Conservation (phyloP, 2,797 vertebrate species). For the Sebastes variabilis region DNA sequence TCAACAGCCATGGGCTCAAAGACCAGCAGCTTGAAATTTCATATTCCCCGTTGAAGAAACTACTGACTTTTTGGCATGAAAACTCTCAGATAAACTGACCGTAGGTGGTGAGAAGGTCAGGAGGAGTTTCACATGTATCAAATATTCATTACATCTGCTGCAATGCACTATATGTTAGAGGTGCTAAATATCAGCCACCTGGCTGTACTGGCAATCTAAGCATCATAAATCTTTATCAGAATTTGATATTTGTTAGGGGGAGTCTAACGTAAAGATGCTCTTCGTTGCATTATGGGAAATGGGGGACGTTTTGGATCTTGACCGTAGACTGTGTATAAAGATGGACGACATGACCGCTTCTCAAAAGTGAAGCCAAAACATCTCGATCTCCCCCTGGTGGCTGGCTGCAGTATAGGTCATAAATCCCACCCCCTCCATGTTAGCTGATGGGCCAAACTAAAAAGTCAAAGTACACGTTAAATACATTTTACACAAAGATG, state of each 20-base stretch:
- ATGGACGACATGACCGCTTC: too few species aligned
- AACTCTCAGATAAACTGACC: constrained; percentile 49
- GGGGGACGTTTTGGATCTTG: neutral
- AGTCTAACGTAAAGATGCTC: neutral
- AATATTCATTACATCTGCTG: constrained; percentile 33
- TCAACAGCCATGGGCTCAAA: constrained; percentile 55
- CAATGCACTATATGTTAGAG: neutral
- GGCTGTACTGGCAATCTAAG: neutral
- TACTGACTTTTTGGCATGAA: constrained; percentile 38
- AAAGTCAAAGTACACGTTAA: too few species aligned
- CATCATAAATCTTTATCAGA: neutral
- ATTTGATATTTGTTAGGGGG: neutral
- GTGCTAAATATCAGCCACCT: constrained; percentile 10
- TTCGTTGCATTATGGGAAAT: neutral
- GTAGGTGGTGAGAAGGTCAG: constrained; percentile 47
- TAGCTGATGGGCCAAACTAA: too few species aligned
- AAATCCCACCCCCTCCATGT: too few species aligned
- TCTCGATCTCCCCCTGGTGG: too few species aligned
- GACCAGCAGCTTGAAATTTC: constrained; percentile 56
- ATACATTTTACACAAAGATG: too few species aligned
- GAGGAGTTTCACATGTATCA: constrained; percentile 36
- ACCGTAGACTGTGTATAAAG: too few species aligned
- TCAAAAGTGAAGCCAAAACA: too few species aligned
- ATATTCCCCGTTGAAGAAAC: constrained; percentile 58
- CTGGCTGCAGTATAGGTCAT: too few species aligned